phyloP scores from a whole-genome alignment of 2,888 invertebrate species.

The Eristalis tenax region DNA sequence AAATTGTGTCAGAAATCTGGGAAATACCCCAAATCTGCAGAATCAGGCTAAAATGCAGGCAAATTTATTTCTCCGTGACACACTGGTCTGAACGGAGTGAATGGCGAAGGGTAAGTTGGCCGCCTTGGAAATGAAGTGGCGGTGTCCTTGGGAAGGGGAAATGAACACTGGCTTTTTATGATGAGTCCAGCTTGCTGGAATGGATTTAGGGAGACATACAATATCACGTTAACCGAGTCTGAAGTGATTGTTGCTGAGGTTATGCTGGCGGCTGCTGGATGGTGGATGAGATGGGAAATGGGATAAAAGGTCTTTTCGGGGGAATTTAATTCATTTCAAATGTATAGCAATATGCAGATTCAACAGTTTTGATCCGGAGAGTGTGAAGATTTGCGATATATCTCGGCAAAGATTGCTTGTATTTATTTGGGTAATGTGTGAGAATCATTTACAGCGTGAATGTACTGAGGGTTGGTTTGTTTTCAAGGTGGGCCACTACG shows the following conservation, averaged over 20 bases:
- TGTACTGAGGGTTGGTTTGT: background rate
- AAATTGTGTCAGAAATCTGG: slow-evolving; percentile 54
- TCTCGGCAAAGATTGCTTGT: background rate
- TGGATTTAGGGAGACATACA: background rate
- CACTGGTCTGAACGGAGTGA: background rate
- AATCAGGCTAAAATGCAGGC: slow-evolving; percentile 56
- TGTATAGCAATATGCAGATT: slow-evolving; percentile 15
- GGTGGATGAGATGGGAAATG: slow-evolving; percentile 12
- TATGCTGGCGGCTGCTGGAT: background rate
- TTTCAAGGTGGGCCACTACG: too few relatives aligned
- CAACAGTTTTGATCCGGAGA: background rate
- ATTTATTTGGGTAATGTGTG: background rate
- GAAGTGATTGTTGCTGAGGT: slow-evolving; percentile 35
- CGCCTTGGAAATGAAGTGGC: background rate
- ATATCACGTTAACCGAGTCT: slow-evolving; percentile 21
- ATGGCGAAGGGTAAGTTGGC: background rate
- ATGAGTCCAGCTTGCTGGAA: slow-evolving; percentile 18
- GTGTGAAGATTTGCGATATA: background rate
- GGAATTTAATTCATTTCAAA: slow-evolving; percentile 25
- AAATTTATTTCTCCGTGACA: slow-evolving; percentile 32
- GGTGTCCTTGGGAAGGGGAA: background rate
- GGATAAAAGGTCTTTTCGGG: background rate
- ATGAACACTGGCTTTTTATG: slow-evolving; percentile 16
- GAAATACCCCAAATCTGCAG: slow-evolving; percentile 63
- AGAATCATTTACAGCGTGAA: background rate